Evolutionary conservation across 2,888 invertebrate genomes (phyloP), one percentile per base, ranked within the genome.

Genomic region (Cylloceria caligata): DNA sequence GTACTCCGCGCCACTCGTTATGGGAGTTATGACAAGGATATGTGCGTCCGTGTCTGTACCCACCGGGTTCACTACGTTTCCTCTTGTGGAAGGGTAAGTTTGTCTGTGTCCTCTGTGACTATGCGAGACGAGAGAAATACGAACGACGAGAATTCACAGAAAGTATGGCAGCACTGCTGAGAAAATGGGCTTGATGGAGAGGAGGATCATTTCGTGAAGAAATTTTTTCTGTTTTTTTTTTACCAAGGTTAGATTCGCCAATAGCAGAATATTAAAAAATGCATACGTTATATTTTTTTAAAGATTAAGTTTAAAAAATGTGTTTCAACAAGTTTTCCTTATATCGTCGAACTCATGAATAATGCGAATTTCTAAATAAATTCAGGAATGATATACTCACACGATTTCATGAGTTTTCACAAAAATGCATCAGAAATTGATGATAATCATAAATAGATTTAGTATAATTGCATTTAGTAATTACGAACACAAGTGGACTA

Each of bases 11-110:
- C 57, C 65, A 71, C 69, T 80, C 80, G 75, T 80, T 80, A 75
- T 71, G 75, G 71, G 75, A 71, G 75, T 76, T 80, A 80, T 80
- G 75, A 80, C 75, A 72, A 60, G 75, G 80, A 72, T 76, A 80
- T 76, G 80, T 80, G 75, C 68, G 74, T 74, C 27, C 42, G 68
- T 34, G 49, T 80, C 24, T 67, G 34, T 80, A 39, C 52, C 55
- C 27, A 42, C 21, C 57, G 57, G 57, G 21, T 42, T 42, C 49
- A 69, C 68, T 21, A 34, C 74, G 69, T 80, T 76, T 67, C 76
- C 57, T 47, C 75, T 75, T 47, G 57, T 49, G 21, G 75, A 80
- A 65, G 80, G 39, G 75, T 75, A 80, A 69, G 71, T 80, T 80
- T 76, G 75, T 80, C 75, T 36, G 69, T 49, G 71, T 71, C 57